Conservation (phyloP, 64 coral and sea anemone genomes). For the Orbicella faveolata region DNA sequence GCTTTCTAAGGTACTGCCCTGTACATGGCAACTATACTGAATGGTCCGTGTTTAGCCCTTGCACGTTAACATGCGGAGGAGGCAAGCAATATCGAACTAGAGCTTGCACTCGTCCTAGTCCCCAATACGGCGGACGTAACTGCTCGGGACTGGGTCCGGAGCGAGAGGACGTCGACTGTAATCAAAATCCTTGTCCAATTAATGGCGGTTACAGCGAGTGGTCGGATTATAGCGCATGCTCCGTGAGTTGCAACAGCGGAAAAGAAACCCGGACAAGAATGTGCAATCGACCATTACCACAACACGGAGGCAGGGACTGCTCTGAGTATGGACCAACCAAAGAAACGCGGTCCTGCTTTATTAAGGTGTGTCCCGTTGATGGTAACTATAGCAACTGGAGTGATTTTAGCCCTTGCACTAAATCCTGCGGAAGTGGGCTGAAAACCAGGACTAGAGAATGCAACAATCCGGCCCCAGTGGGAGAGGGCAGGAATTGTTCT, state of each 20-base stretch:
- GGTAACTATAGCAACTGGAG: slow-evolving; percentile 87
- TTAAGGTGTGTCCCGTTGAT: slow-evolving; percentile 76
- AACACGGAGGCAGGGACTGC: slow-evolving; percentile 77
- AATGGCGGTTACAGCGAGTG: slow-evolving; percentile 82
- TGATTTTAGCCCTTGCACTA: slow-evolving; percentile 54
- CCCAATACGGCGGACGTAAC: slow-evolving; percentile 68
- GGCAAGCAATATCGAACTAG: slow-evolving; percentile 48
- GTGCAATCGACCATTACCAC: slow-evolving; percentile 64
- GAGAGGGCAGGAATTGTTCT: slow-evolving; percentile 75
- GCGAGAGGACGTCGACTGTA: slow-evolving; percentile 51
- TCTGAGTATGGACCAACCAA: neutral
- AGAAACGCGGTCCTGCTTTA: slow-evolving; percentile 43
- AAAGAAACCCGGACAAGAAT: slow-evolving; percentile 47
- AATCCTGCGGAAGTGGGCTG: slow-evolving; percentile 68
- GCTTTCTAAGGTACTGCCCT: slow-evolving; percentile 53
- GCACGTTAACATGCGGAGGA: slow-evolving; percentile 54
- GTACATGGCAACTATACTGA: slow-evolving; percentile 71
- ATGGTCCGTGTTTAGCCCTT: slow-evolving; percentile 59
- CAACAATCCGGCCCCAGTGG: slow-evolving; percentile 58
- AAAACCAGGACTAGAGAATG: slow-evolving; percentile 67
- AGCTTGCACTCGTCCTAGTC: slow-evolving; percentile 57
- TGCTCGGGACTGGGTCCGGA: slow-evolving; percentile 54
- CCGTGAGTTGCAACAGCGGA: slow-evolving; percentile 63
- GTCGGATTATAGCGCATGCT: slow-evolving; percentile 76
- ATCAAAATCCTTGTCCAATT: slow-evolving; percentile 64